Conservation (phyloP, 2,113 vertebrate species). For the Saccopteryx bilineata region DNA sequence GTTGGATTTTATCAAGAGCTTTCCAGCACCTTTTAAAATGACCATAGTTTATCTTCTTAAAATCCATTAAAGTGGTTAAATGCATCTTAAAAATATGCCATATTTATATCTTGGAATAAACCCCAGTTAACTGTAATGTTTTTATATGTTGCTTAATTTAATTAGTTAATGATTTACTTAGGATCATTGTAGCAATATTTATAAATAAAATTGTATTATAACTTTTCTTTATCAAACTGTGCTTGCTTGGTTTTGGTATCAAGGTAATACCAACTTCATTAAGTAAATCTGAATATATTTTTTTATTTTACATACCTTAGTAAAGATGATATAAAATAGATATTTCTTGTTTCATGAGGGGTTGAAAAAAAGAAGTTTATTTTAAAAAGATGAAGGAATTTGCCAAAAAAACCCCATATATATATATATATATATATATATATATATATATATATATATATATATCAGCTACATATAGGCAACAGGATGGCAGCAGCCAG, state of each 20-base stretch:
- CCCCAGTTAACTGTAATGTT: background rate
- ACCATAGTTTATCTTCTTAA: background rate
- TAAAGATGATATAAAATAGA: background rate
- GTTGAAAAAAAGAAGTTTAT: background rate
- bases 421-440: too few relatives aligned
- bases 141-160: background rate
- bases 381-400: background rate
- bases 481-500: too few relatives aligned
- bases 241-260: background rate
- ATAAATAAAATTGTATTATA: background rate
- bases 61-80: background rate
- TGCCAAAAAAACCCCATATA: too few relatives aligned
- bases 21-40: background rate
- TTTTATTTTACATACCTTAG: background rate
- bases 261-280: background rate
- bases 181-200: background rate
- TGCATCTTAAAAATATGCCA: background rate
- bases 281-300: slow-evolving; percentile 2
- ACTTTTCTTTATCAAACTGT: background rate
- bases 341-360: background rate
- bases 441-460: too few relatives aligned
- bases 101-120: background rate
- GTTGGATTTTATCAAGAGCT: slow-evolving; percentile 12
- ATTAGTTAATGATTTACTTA: slow-evolving; percentile 25
- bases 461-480: too few relatives aligned